Percentiles rank a stretch among this genome's conserved stretches.
These are phyloP conservation scores for Geotrupes spiniger DNA, from an alignment of 2,888 invertebrate species.

Conservation along the genomic window DNA sequence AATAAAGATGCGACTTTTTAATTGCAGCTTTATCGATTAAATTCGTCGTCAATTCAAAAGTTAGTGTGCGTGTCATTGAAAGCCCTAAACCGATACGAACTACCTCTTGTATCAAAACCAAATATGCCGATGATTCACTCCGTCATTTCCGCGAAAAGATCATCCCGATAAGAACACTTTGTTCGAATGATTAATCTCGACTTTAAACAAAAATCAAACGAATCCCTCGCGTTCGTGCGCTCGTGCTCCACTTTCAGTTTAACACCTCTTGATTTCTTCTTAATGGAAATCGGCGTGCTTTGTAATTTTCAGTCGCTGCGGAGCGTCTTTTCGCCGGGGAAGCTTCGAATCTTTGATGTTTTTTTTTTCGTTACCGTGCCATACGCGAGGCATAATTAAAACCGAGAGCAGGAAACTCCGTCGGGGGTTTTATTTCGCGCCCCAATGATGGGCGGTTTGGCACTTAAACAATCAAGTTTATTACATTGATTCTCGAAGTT, in stretches of 20 bases:
- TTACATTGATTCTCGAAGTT: too few species aligned
- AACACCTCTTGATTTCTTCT: slow-evolving; percentile 29
- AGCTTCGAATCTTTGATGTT: slow-evolving; percentile 24
- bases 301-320: slow-evolving; percentile 26
- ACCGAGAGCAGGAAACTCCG: neutral
- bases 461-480: slow-evolving; percentile 9
- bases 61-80: too few species aligned
- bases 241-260: neutral
- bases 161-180: too few species aligned
- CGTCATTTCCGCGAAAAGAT: too few species aligned
- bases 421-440: slow-evolving; percentile 9
- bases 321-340: slow-evolving; percentile 16
- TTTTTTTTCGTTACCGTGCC: neutral
- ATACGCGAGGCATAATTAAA: slow-evolving; percentile 21
- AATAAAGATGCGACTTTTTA: too few species aligned
- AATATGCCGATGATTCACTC: too few species aligned
- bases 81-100: too few species aligned
- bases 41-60: too few species aligned
- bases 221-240: slow-evolving; percentile 2
- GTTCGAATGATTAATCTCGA: neutral
- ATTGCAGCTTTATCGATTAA: too few species aligned
- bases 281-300: slow-evolving; percentile 25
- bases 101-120: too few species aligned
- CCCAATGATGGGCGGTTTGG: slow-evolving; percentile 14
- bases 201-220: slow-evolving; percentile 1